These are phyloP conservation scores for Julus scanicus DNA, from an alignment of 2,888 invertebrate species.

Conservation along the genomic window DNA sequence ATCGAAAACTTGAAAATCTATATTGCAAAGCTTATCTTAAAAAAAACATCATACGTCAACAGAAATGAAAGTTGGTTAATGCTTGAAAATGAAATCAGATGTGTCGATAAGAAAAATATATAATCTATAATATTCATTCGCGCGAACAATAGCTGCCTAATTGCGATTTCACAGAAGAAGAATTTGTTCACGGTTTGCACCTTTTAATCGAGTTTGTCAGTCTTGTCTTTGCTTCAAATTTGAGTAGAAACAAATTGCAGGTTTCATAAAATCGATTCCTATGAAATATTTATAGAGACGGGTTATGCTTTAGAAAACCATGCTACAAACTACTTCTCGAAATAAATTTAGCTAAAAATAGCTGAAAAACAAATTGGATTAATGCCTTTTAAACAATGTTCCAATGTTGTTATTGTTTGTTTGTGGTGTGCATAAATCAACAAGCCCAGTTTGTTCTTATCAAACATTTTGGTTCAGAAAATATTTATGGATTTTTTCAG, in stretches of 20 bases:
- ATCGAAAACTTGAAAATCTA: too few species aligned
- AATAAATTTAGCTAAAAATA: not conserved
- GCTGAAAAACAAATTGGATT: not conserved
- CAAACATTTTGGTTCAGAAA: not conserved
- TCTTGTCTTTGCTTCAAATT: not conserved
- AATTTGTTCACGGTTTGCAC: not conserved
- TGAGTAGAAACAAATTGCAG: not conserved
- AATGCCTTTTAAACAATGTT: not conserved
- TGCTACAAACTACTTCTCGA: not conserved
- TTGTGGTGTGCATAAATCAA: not conserved
- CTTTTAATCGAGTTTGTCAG: not conserved
- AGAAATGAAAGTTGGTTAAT: not conserved
- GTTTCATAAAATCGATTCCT: not conserved
- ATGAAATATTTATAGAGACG: not conserved
- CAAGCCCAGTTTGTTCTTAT: not conserved
- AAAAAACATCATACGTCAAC: too few species aligned
- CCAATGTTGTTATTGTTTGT: not conserved
- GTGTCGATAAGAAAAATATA: not conserved
- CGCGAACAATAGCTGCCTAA: not conserved
- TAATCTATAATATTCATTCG: not conserved
- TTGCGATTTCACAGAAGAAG: slow-evolving; percentile 15
- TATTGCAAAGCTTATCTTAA: too few species aligned
- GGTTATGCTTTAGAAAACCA: not conserved
- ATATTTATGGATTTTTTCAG: too few species aligned
- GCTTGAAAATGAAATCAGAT: not conserved